Evolutionary conservation across 1,140 invertebrate genomes (phyloP), one percentile per base, ranked within the genome.

Genomic region (Meteorus sp.): DNA sequence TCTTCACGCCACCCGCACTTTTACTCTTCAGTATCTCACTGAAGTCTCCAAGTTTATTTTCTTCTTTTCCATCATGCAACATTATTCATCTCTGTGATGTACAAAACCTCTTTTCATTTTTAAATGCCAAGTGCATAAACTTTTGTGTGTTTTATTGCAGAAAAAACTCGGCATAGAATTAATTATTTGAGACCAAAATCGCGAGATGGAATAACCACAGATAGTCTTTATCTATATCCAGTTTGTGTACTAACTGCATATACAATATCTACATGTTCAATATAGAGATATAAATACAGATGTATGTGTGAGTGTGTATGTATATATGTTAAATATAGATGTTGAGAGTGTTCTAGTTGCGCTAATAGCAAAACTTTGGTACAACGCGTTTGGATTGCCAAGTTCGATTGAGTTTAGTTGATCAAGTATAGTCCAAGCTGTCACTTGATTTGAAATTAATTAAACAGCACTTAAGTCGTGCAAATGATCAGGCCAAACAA

Each of bases 371-470:
- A 60, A 60, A 60, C 29, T 60, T 60, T 31, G 25, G 31, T 39
- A 47, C 44, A 37, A 45, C 27, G 17, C 52, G n/a, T 25, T 55
- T 22, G 51, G 43, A 60, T 60, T 39, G 52, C 33, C 44, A 55
- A 60, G 58, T 60, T 60, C 58, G 27, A 60, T 60, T 60, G 58
- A 55, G 51, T 60, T 60, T 35, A 15, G 33, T 17, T 53, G 51
- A 53, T 43, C 23, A 22, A 53, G 35, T 31, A 37, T 29, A n/a
- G n/a, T n/a, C n/a, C n/a, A 29, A 29, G 13, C 45, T 48, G 25
- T 29, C 27, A 29, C 22, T 31, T 19, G 25, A 31, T 13, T 31
- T 23, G 13, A 41, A 37, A 31, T 44, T 44, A 43, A 59, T 41
- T 31, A 31, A 44, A 44, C 23, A 13, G 19, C n/a, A 44, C 29